Base-by-base conservation (phyloP, 2,888 invertebrate species). In the Masnerella sp. region DNA sequence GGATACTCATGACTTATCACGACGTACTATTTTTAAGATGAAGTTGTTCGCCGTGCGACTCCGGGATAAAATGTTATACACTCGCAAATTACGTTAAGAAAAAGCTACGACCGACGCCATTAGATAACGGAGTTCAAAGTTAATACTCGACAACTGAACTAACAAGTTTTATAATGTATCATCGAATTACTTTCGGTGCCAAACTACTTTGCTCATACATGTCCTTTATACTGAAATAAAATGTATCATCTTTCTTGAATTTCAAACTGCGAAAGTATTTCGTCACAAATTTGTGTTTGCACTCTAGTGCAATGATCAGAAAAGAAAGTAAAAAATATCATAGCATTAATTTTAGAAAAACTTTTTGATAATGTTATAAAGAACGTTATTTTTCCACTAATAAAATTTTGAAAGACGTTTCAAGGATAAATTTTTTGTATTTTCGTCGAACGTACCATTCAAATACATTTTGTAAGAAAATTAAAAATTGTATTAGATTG, bases 111-210 rank as follows among this genome's bases (percentile, higher is more conserved):
- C 52, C 12, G 42, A 43, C 34, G 42, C 62, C 25, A 43, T 64
- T 64, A 45, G 36, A 52, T 54, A 64, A 64, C 51, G 28, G 54
- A 36, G 36, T 54, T 54, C 64, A 54, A 54, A 64, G 54, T 54
- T 64, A 43, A 64, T 64, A 17, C 45, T 14, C 9, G 38, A 47
- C 54, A 56, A 56, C 65, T 38, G 30, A 38, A 47, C 56, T 47
- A 65, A 65, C 65, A 56, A 65, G 65, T 45, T 64, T 64, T 64
- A 54, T 25, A 64, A 52, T 43, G 45, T 45, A 54, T 54, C 28
- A 52, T 52, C 36, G 18, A 42, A 62, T 62, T 51, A 52, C 42
- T 34, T 40, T 51, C 42, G 36, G 47, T 28, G 36, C 30, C 34
- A 15, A 62, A 51, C 30, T 42, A 42, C 38, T 62, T 51, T 28